Evolutionary conservation across 2,797 vertebrate species (phyloP).

Genomic region (Bucorvus abyssinicus): DNA sequence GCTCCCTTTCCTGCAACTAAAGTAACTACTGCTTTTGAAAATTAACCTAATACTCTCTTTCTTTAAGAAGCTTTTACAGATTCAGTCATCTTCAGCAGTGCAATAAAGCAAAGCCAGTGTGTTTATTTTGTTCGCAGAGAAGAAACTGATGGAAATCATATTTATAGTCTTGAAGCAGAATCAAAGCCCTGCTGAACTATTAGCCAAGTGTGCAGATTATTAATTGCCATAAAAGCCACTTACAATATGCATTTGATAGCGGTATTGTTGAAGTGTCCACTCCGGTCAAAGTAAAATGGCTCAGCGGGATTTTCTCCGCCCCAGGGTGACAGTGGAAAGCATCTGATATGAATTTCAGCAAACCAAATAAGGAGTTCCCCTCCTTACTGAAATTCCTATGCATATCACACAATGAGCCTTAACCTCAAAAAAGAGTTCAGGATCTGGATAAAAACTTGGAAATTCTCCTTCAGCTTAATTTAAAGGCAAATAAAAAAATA

Average conservation of each 20-base stretch:
- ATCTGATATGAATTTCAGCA: constrained; percentile 17
- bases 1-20: not conserved
- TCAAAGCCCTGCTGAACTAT: constrained; percentile 40
- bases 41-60: not conserved
- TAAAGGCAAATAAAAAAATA: not conserved
- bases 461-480: not conserved
- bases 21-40: not conserved
- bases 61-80: constrained; percentile 12
- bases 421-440: not conserved
- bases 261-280: constrained; percentile 28
- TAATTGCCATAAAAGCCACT: constrained; percentile 59
- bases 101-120: not conserved
- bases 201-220: constrained; percentile 33
- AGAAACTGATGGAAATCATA: constrained; percentile 33
- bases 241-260: constrained; percentile 6
- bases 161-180: constrained; percentile 33
- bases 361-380: not conserved
- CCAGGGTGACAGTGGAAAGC: not conserved
- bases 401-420: not conserved
- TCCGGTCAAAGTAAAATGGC: constrained; percentile 13
- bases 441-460: not conserved
- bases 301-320: not conserved
- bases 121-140: constrained; percentile 21
- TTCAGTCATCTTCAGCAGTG: not conserved
- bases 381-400: not conserved